Evolutionary conservation across 37 sponge, comb jelly and placozoan species (phyloP).

Genomic region (Petrosia ficiformis): DNA sequence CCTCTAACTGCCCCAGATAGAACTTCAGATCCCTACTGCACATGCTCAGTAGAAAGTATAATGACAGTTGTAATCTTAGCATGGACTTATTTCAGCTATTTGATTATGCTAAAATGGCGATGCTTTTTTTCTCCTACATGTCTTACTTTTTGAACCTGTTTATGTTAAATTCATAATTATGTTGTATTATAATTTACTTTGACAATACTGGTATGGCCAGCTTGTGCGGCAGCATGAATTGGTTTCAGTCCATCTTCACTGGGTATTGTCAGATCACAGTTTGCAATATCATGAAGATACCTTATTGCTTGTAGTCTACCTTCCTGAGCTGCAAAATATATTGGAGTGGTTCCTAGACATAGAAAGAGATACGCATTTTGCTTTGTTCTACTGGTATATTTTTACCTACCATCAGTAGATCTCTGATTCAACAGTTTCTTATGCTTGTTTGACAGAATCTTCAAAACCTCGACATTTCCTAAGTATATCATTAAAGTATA

Average conservation of each 20-base stretch:
- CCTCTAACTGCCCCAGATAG: too few relatives aligned
- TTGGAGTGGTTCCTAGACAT: constrained; percentile 59
- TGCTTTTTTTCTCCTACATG: background rate
- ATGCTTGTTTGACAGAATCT: constrained; percentile 34
- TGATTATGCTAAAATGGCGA: background rate
- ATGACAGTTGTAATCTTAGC: too few relatives aligned
- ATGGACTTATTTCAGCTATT: too few relatives aligned
- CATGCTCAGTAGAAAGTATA: background rate
- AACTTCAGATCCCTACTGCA: too few relatives aligned
- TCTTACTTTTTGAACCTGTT: too few relatives aligned
- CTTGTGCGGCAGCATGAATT: constrained; percentile 78
- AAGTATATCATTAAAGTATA: background rate
- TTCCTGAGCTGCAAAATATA: constrained; percentile 78
- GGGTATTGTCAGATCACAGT: constrained; percentile 40
- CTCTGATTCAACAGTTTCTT: constrained; percentile 39
- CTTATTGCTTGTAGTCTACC: constrained; percentile 65
- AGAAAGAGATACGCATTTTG: background rate
- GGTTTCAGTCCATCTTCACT: constrained; percentile 65
- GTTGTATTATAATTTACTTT: constrained; percentile 20
- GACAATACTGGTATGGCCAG: constrained; percentile 72
- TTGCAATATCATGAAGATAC: constrained; percentile 48
- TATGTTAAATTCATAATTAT: background rate
- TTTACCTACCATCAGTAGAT: constrained; percentile 61
- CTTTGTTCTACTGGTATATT: background rate
- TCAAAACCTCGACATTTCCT: constrained; percentile 75